Evolutionary conservation across 2,113 vertebrate species (phyloP).

Genomic region (Phalacrocorax aristotelis): DNA sequence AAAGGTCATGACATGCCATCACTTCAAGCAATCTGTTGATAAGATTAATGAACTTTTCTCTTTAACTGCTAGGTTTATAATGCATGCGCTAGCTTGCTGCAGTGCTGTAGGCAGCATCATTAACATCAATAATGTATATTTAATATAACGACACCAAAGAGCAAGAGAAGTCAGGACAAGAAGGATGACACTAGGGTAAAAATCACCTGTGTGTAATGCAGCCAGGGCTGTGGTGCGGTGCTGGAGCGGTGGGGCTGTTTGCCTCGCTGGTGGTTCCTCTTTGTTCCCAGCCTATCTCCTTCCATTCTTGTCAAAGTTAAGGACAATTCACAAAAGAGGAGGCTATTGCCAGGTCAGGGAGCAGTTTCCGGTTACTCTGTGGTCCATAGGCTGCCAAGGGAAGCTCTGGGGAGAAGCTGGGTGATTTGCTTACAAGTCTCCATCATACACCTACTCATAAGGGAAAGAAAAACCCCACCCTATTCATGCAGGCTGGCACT

Average conservation of each 20-base stretch:
- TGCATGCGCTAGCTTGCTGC: not conserved
- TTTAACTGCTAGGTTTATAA: constrained; percentile 14
- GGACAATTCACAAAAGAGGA: not conserved
- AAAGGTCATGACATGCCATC: not conserved
- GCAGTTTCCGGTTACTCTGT: not conserved
- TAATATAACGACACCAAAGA: not conserved
- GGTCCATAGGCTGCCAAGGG: not conserved
- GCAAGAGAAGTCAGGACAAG: not conserved
- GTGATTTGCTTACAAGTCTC: not conserved
- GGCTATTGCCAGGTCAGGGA: not conserved
- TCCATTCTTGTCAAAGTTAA: constrained; percentile 10
- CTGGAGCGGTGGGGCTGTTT: not conserved
- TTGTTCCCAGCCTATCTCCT: not conserved
- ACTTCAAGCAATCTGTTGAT: not conserved
- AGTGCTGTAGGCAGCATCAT: not conserved
- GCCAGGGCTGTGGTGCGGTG: not conserved
- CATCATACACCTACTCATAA: not conserved
- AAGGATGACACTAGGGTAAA: not conserved
- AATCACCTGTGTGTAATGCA: not conserved
- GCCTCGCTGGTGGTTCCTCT: not conserved
- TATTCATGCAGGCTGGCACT: not conserved
- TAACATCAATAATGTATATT: constrained; percentile 14
- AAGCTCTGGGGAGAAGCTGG: not conserved
- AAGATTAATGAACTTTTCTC: constrained; percentile 20
- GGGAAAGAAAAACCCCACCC: not conserved